Evolutionary conservation across 2,797 vertebrate genomes (phyloP).

Genomic region (Hydrocynus forskahlii): DNA sequence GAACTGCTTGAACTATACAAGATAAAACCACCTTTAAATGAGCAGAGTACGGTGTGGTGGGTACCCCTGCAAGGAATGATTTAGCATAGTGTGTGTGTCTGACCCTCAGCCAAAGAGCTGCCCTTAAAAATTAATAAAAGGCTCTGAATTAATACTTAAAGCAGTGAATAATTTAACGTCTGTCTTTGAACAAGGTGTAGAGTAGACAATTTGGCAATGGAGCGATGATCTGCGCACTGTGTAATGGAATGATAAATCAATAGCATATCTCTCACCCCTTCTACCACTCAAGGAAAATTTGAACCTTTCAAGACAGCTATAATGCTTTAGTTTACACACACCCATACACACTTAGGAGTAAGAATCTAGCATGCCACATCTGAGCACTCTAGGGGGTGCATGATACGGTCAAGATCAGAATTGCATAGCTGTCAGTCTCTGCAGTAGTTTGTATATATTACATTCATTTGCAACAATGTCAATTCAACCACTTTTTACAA

Average conservation of each 20-base stretch:
- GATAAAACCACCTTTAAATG: neutral
- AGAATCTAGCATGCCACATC: neutral
- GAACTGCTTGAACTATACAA: conserved; percentile 8
- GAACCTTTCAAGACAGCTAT: neutral
- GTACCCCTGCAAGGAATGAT: neutral
- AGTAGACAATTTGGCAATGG: conserved; percentile 57
- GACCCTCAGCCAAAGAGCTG: conserved; percentile 68
- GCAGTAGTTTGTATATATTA: too few relatives aligned
- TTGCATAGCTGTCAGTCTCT: too few relatives aligned
- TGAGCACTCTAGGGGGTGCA: too few relatives aligned
- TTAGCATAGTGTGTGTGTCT: neutral
- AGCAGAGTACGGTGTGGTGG: neutral
- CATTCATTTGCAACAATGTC: too few relatives aligned
- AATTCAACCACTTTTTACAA: too few relatives aligned
- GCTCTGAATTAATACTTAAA: conserved; percentile 74
- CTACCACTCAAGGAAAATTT: conserved; percentile 18
- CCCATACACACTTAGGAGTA: neutral
- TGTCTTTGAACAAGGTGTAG: conserved; percentile 63
- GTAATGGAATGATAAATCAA: conserved; percentile 43
- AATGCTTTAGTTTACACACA: neutral
- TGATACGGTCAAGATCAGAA: too few relatives aligned
- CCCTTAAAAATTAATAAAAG: conserved; percentile 77
- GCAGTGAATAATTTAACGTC: conserved; percentile 75
- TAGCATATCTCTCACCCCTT: conserved; percentile 22
- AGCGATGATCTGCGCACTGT: conserved; percentile 46